Evolutionary conservation across 2,113 vertebrate species (phyloP).

Genomic region (Aramus guarauna): DNA sequence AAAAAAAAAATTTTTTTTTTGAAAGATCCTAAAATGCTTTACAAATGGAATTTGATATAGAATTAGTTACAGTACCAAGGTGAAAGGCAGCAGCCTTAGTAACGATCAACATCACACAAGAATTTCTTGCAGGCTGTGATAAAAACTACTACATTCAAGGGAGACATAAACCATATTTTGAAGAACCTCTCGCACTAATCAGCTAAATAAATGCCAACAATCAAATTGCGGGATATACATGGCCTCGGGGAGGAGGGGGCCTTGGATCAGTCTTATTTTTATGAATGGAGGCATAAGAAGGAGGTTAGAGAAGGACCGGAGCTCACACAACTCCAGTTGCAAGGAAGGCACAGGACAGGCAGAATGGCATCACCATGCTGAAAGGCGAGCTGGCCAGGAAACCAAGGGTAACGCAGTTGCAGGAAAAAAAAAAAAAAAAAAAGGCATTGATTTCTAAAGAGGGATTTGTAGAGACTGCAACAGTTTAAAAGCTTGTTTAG

Average conservation of each 20-base stretch:
- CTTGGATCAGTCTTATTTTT: not conserved
- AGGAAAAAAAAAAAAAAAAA: not conserved
- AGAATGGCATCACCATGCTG: not conserved
- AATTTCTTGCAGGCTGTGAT: not conserved
- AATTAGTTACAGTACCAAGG: not conserved
- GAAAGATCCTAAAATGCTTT: not conserved
- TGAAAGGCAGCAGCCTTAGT: not conserved
- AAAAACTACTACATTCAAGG: not conserved
- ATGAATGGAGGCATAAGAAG: not conserved
- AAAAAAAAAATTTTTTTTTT: not conserved
- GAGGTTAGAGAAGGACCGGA: not conserved
- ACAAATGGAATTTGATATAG: not conserved
- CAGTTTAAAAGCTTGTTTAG: constrained; percentile 31
- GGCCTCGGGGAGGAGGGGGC: not conserved
- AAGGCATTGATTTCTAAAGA: not conserved
- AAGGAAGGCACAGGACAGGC: not conserved
- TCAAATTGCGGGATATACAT: not conserved
- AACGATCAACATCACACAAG: not conserved
- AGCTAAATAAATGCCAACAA: not conserved
- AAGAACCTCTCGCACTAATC: not conserved
- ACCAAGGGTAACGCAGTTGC: not conserved
- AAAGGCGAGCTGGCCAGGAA: not conserved
- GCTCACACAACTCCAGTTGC: not conserved
- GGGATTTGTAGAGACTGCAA: not conserved
- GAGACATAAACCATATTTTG: not conserved